Percentiles rank a stretch among this genome's conserved stretches.
These are phyloP conservation scores for Lerista edwardsae DNA, from an alignment of 2,797 vertebrate genomes.

Conservation along the genomic window DNA sequence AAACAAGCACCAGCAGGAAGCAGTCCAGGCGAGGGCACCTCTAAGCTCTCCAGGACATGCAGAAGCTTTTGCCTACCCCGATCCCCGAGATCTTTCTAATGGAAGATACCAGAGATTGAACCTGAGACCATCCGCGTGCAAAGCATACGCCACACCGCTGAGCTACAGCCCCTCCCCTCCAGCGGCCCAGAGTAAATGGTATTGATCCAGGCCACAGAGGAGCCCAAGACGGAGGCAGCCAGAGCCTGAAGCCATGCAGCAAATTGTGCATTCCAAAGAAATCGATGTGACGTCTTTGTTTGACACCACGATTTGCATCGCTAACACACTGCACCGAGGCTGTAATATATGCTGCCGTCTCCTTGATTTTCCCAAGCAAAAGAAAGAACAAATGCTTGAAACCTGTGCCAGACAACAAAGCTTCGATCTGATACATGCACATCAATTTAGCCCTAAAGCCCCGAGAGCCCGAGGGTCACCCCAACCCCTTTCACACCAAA, in stretches of 20 bases:
- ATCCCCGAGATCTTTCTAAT: neutral
- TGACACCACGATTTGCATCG: slow-evolving; percentile 38
- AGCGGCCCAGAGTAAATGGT: neutral
- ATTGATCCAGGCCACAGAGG: slow-evolving; percentile 22
- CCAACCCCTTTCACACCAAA: slow-evolving; percentile 77
- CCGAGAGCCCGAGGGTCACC: slow-evolving; percentile 78
- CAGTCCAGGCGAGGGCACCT: too few species aligned
- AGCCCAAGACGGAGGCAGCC: neutral
- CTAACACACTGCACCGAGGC: slow-evolving; percentile 53
- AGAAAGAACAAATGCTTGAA: slow-evolving; percentile 74
- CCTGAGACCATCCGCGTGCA: neutral
- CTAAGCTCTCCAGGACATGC: too few species aligned
- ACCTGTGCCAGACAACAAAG: slow-evolving; percentile 81
- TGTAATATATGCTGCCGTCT: slow-evolving; percentile 20
- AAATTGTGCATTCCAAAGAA: slow-evolving; percentile 52
- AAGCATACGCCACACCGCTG: too few species aligned
- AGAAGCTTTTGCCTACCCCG: too few species aligned
- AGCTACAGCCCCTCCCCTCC: neutral
- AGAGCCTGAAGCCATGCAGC: slow-evolving; percentile 29
- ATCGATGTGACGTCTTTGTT: slow-evolving; percentile 22
- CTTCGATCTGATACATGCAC: slow-evolving; percentile 78
- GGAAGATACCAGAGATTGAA: neutral
- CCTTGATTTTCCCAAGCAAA: slow-evolving; percentile 43
- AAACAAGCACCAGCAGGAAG: too few species aligned
- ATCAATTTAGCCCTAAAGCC: slow-evolving; percentile 79